A percentile compares a stretch with the other conserved stretches of the same genome.
These are phyloP conservation scores for Podarcis cretensis DNA, from an alignment of 2,113 vertebrate species.

Conservation along the genomic window DNA sequence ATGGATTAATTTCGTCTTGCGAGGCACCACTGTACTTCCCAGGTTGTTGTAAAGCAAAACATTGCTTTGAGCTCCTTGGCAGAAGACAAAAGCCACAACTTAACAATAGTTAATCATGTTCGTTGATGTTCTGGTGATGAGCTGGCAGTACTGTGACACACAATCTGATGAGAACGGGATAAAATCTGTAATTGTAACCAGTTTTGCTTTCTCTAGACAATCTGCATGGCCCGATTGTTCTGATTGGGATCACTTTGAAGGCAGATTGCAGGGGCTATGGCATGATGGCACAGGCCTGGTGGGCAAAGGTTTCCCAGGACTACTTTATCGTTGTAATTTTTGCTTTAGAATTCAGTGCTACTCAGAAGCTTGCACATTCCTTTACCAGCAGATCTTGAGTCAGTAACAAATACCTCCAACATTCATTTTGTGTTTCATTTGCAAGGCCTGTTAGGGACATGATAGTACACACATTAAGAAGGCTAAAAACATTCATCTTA, in stretches of 20 bases:
- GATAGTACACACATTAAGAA: accelerated
- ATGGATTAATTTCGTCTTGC: too few species aligned
- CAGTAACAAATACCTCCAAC: neutral
- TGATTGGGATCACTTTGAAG: too few species aligned
- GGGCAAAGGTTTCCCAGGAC: neutral
- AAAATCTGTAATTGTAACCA: neutral
- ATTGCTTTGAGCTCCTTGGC: neutral
- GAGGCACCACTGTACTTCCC: too few species aligned
- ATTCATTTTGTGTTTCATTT: neutral
- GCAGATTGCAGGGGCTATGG: too few species aligned
- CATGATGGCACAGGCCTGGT: neutral
- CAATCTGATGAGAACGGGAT: neutral
- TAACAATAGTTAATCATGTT: too few species aligned
- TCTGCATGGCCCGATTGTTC: too few species aligned
- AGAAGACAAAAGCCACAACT: neutral
- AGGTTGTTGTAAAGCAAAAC: neutral
- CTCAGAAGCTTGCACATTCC: neutral
- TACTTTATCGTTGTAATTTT: neutral
- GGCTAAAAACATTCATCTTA: neutral
- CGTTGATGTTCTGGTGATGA: neutral
- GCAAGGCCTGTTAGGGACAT: neutral
- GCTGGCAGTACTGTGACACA: neutral
- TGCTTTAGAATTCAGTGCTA: neutral
- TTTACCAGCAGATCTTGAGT: neutral
- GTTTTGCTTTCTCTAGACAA: neutral